Evolutionary conservation across 30 jellyfish, hydroid and myxozoan genomes (phyloP).

Genomic region (Clytia hemisphaerica): DNA sequence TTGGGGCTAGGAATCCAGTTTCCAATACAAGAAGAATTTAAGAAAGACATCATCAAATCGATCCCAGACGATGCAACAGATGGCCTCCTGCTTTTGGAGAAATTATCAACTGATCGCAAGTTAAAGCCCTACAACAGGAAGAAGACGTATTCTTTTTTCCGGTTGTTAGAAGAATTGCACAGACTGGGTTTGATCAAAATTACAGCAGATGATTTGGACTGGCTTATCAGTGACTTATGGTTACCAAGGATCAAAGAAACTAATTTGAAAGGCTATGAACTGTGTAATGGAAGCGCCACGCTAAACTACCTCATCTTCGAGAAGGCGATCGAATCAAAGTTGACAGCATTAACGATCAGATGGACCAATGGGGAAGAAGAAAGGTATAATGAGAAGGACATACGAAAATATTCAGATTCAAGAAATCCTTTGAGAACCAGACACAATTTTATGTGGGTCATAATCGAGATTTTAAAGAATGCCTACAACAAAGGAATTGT

Average conservation of each 20-base stretch:
- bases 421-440: too few species aligned
- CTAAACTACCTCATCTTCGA: background rate
- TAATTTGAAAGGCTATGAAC: background rate
- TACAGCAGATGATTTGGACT: background rate
- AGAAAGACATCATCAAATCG: background rate
- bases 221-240: slow-evolving; percentile 8
- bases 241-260: background rate
- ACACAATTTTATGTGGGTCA: too few species aligned
- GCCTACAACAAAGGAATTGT: too few species aligned
- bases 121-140: background rate
- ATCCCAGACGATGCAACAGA: background rate
- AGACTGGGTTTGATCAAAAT: background rate
- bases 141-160: background rate
- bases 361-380: slow-evolving; percentile 4
- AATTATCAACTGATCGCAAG: background rate
- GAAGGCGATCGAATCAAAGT: background rate
- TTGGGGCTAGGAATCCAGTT: background rate
- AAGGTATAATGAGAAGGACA: too few species aligned
- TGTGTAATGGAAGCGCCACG: too few species aligned
- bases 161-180: background rate
- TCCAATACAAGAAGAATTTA: background rate
- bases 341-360: background rate
- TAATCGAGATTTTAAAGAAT: too few species aligned
- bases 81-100: slow-evolving; percentile 1
- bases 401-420: too few species aligned